A percentile compares a stretch with the other conserved stretches of the same genome.
phyloP scores from a whole-genome alignment of 2,888 invertebrate genomes.

The Acanthosepion pharaonis region DNA sequence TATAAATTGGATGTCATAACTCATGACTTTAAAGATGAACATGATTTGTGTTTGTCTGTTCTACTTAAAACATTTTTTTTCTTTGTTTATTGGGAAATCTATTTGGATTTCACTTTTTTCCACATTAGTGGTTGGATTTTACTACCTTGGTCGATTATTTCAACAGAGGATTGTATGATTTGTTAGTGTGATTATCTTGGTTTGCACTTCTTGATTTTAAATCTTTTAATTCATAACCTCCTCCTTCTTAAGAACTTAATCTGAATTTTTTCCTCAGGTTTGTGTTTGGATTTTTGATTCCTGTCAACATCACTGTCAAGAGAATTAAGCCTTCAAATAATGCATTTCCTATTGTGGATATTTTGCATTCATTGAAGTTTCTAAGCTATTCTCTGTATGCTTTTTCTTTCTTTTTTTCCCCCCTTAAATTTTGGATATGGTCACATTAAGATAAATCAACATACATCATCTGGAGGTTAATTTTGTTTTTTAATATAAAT shows the following conservation, averaged over 20 bases:
- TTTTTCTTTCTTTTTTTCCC: no score
- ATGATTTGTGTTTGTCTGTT: not conserved
- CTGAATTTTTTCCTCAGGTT: not conserved
- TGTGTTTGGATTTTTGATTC: not conserved
- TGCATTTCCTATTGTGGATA: not conserved
- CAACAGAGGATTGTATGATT: conserved; percentile 33
- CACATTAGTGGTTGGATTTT: not conserved
- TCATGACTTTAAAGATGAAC: not conserved
- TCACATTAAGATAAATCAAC: no score
- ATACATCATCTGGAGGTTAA: no score
- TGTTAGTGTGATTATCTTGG: not conserved
- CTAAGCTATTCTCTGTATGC: not conserved
- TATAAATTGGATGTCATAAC: not conserved
- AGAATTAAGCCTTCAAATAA: conserved; percentile 1
- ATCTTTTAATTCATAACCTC: not conserved
- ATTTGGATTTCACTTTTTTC: not conserved
- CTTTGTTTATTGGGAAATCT: not conserved
- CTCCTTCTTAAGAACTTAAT: not conserved
- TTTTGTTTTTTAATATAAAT: no score
- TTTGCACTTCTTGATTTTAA: not conserved
- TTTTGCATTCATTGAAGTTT: not conserved
- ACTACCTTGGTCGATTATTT: conserved; percentile 18
- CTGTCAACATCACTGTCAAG: not conserved
- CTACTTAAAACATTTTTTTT: not conserved
- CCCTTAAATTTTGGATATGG: no score